Percentiles rank a stretch among this genome's conserved stretches.
Evolutionary conservation across 2,797 vertebrate genomes (phyloP).

Genomic region (Parambassis ranga): DNA sequence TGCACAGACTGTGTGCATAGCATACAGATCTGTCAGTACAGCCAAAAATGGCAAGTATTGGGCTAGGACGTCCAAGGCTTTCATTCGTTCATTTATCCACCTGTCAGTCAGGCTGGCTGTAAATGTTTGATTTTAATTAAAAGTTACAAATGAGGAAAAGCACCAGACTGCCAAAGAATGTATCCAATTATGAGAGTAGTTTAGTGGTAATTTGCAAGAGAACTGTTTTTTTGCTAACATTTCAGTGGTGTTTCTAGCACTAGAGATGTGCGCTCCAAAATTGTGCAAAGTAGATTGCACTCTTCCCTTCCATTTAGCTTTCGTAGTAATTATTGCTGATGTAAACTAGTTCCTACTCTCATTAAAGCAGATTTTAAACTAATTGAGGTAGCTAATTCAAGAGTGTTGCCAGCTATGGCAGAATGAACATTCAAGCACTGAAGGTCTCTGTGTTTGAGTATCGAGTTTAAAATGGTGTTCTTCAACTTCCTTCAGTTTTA

Average conservation of each 20-base stretch:
- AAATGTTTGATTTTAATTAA: conserved; percentile 25
- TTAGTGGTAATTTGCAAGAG: background rate
- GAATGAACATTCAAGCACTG: too few relatives aligned
- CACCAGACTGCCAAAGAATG: background rate
- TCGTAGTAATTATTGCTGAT: too few relatives aligned
- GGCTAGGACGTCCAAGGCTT: conserved; percentile 17
- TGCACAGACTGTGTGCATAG: conserved; percentile 55
- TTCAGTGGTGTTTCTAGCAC: too few relatives aligned
- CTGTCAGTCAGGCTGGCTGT: conserved; percentile 7
- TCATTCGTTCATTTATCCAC: conserved; percentile 22
- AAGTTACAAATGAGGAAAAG: conserved; percentile 10
- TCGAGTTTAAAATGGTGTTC: too few relatives aligned
- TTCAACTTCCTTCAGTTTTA: too few relatives aligned
- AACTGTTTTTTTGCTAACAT: background rate
- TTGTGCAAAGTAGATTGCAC: too few relatives aligned
- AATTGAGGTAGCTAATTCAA: background rate
- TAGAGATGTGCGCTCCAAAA: too few relatives aligned
- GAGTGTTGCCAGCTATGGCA: too few relatives aligned
- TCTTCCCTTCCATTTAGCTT: background rate
- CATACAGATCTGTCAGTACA: conserved; percentile 64
- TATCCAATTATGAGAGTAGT: too few relatives aligned
- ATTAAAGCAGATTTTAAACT: background rate
- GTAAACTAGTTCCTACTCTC: background rate
- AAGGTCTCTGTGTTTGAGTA: too few relatives aligned
- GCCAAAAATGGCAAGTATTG: conserved; percentile 31